A percentile compares a stretch with the other conserved stretches of the same genome.
Evolutionary conservation across 2,888 invertebrate genomes (phyloP).

Genomic region (Callyntrura guangdongensis): DNA sequence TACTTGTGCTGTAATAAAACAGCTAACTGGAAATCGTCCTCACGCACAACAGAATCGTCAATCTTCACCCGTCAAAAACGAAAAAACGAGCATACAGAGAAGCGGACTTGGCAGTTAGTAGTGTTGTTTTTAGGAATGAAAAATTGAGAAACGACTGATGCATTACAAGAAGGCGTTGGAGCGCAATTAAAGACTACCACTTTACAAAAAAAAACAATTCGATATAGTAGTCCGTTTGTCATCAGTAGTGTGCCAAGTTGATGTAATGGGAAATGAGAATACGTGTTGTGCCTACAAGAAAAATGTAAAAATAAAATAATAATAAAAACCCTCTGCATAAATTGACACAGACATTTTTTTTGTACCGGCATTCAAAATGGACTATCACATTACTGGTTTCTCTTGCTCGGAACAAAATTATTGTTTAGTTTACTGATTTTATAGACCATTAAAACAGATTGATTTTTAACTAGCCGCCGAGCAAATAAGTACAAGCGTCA

Average conservation of each 20-base stretch:
- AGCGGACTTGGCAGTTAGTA: neutral
- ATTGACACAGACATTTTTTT: no score
- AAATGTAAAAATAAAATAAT: no score
- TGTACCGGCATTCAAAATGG: no score
- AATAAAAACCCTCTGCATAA: no score
- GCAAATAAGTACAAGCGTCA: no score
- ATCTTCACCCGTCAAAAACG: slow-evolving; percentile 18
- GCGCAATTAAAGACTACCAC: slow-evolving; percentile 60
- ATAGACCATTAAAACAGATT: no score
- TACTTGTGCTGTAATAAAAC: neutral
- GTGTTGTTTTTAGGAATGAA: slow-evolving; percentile 27
- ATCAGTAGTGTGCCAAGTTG: neutral
- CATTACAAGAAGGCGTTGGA: slow-evolving; percentile 64
- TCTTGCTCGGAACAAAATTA: no score
- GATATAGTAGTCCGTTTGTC: neutral
- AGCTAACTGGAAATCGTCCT: neutral
- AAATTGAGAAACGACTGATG: slow-evolving; percentile 37
- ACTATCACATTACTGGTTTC: no score
- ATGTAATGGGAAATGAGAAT: neutral
- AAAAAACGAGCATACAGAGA: neutral
- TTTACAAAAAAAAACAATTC: slow-evolving; percentile 28
- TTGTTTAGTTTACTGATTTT: no score
- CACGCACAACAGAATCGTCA: slow-evolving; percentile 5
- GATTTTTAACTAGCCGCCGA: no score
- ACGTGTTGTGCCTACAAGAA: no score